Conservation (phyloP, 2,797 vertebrate species). For the Adelosebastes latens region DNA sequence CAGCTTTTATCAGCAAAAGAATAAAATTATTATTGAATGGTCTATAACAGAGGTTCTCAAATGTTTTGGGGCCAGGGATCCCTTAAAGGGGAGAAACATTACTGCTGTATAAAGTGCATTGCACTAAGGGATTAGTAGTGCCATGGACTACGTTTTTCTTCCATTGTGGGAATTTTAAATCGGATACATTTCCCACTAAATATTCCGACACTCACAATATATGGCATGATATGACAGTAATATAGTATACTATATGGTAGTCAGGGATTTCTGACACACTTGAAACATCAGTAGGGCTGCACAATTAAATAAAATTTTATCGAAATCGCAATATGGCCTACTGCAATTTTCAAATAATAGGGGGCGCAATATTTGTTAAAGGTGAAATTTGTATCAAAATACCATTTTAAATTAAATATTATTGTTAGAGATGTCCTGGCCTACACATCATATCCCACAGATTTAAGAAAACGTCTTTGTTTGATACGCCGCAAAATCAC, state of each 20-base stretch:
- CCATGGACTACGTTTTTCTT: neutral
- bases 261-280: neutral
- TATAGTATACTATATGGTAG: neutral
- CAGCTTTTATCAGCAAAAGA: neutral
- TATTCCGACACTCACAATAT: neutral
- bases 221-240: neutral
- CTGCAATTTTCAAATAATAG: too few relatives aligned
- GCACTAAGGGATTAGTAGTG: neutral
- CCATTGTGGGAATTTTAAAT: neutral
- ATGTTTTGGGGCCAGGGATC: rapidly evolving
- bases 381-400: too few relatives aligned
- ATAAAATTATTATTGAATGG: neutral
- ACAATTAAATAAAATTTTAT: too few relatives aligned
- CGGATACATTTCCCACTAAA: neutral
- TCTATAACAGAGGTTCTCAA: neutral
- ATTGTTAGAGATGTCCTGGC: too few relatives aligned
- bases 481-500: too few relatives aligned
- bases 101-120: neutral
- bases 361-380: too few relatives aligned
- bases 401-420: too few relatives aligned
- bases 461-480: too few relatives aligned
- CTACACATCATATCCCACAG: too few relatives aligned
- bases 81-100: too few relatives aligned
- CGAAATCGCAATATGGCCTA: too few relatives aligned
- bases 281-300: too few relatives aligned